Conservation (phyloP, 2,888 invertebrate species). For the Limnephilus lunatus region DNA sequence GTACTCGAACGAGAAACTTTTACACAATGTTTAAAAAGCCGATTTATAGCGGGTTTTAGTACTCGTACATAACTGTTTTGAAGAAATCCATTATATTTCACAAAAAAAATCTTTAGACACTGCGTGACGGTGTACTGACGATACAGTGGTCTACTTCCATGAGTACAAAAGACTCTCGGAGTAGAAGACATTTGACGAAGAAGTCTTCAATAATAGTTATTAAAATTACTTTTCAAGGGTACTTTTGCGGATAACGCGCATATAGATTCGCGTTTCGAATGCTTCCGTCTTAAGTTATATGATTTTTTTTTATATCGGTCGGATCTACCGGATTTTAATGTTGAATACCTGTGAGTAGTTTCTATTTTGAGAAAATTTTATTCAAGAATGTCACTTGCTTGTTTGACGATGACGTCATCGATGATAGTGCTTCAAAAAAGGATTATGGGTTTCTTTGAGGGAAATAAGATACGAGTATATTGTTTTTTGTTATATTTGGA, state of each 20-base stretch:
- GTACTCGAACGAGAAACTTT: neutral
- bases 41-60: neutral
- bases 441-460: neutral
- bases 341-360: neutral
- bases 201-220: no score
- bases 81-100: neutral
- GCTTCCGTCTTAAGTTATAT: no score
- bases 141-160: neutral
- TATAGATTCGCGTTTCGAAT: no score
- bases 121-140: no score
- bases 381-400: neutral
- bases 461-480: neutral
- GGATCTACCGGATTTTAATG: neutral
- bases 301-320: neutral
- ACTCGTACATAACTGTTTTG: neutral
- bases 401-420: neutral
- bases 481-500: no score
- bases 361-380: neutral
- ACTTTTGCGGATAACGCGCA: no score
- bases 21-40: neutral
- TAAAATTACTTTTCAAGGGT: no score
- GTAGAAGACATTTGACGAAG: no score
- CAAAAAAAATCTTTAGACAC: neutral
- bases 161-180: no score
- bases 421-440: neutral